Percentiles rank a stretch among this genome's conserved stretches.
phyloP scores from a whole-genome alignment of 1,140 invertebrate species.

The Proctacanthus coquilletti region DNA sequence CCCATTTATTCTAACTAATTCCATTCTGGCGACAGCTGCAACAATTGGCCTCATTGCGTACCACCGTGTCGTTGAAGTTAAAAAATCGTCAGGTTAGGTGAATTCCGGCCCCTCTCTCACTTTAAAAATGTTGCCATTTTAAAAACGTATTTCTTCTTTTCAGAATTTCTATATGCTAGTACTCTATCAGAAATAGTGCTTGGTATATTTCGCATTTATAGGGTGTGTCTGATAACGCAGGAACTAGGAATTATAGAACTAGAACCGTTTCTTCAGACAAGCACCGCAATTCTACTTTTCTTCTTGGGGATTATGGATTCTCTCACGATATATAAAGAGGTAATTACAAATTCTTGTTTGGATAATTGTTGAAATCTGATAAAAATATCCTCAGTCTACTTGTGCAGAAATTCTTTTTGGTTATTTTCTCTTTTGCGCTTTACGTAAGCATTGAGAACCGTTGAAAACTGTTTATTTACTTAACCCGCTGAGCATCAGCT shows the following conservation, averaged over 20 bases:
- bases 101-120: too few relatives aligned
- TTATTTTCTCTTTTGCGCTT: too few relatives aligned
- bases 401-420: too few relatives aligned
- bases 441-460: too few relatives aligned
- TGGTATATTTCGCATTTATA: conserved; percentile 14
- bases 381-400: too few relatives aligned
- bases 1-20: conserved; percentile 16
- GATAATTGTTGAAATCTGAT: background rate
- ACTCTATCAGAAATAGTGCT: conserved; percentile 14
- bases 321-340: conserved; percentile 24
- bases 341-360: conserved; percentile 5
- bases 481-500: too few relatives aligned
- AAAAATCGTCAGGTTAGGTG: conserved; percentile 21
- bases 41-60: conserved; percentile 23
- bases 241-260: conserved; percentile 13
- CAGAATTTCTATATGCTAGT: conserved; percentile 20
- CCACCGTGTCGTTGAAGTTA: conserved; percentile 23
- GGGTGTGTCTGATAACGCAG: background rate
- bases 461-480: too few relatives aligned
- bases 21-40: conserved; percentile 17
- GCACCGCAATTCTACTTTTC: conserved; percentile 12
- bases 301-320: conserved; percentile 14
- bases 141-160: conserved; percentile 6
- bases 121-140: too few relatives aligned
- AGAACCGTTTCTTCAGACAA: conserved; percentile 14